A percentile compares a stretch with the other conserved stretches of the same genome.
Evolutionary conservation across 2,888 invertebrate genomes (phyloP).

Genomic region (Lutraria lutraria): DNA sequence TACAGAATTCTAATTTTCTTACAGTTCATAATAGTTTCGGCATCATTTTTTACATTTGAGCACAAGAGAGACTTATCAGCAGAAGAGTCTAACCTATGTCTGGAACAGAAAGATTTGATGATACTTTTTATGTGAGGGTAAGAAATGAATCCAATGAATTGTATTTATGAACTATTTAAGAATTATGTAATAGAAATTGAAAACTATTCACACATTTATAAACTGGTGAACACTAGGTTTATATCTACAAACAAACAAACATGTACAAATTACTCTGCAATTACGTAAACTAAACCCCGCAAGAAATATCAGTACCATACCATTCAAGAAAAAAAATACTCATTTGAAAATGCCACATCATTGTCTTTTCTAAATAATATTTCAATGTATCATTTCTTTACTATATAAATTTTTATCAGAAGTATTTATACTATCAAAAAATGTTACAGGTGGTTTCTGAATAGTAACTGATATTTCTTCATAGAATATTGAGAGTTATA

Average conservation of each 20-base stretch:
- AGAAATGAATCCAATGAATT: too few relatives aligned
- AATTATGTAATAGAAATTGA: too few relatives aligned
- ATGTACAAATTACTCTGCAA: background rate
- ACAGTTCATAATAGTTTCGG: background rate
- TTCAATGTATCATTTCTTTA: too few relatives aligned
- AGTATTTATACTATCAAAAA: background rate
- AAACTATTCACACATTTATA: too few relatives aligned
- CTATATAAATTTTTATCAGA: too few relatives aligned
- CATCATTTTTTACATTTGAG: background rate
- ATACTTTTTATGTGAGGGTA: too few relatives aligned
- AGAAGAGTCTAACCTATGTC: too few relatives aligned
- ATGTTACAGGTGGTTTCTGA: background rate
- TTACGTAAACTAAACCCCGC: background rate
- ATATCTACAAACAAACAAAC: slow-evolving; percentile 2
- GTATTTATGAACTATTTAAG: too few relatives aligned
- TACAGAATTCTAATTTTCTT: background rate
- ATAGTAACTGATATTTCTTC: background rate
- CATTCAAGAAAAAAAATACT: background rate
- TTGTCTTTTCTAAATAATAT: too few relatives aligned
- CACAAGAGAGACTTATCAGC: too few relatives aligned
- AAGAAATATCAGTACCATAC: slow-evolving; percentile 10
- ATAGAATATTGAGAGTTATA: background rate
- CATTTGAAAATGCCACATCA: too few relatives aligned
- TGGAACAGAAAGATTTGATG: too few relatives aligned
- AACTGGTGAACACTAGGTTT: background rate